phyloP scores from a whole-genome alignment of 2,797 vertebrate species.

The Thalassophryne amazonica region DNA sequence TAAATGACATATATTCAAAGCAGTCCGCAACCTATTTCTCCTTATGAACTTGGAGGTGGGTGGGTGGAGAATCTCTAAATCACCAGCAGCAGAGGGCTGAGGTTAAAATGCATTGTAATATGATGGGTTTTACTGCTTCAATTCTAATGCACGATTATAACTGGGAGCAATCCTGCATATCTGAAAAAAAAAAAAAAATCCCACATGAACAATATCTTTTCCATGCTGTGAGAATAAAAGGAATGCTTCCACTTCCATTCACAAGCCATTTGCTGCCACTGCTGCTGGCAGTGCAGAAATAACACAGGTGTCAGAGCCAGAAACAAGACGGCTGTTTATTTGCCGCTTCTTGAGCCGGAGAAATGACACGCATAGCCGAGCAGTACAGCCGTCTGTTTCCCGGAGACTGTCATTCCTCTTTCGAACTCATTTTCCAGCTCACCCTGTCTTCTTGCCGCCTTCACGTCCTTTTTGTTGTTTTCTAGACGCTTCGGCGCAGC shows the following conservation, averaged over 20 bases:
- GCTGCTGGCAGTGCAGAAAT: conserved; percentile 51
- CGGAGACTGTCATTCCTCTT: conserved; percentile 25
- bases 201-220: conserved; percentile 10
- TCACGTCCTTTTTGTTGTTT: neutral
- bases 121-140: neutral
- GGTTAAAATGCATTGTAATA: no score
- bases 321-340: conserved; percentile 69
- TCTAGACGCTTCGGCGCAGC: neutral
- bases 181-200: conserved; percentile 1
- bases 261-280: conserved; percentile 45
- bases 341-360: conserved; percentile 60
- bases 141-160: conserved; percentile 1
- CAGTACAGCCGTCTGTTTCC: conserved; percentile 44
- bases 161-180: conserved; percentile 6
- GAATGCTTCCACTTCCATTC: conserved; percentile 48
- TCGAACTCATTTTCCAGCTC: conserved; percentile 29
- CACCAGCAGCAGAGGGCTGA: no score
- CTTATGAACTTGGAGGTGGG: no score
- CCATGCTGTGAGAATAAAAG: conserved; percentile 38
- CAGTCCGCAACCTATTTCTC: no score
- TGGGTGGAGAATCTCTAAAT: no score
- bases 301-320: conserved; percentile 60
- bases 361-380: conserved; percentile 53
- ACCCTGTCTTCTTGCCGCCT: neutral
- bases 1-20: no score